phyloP scores from a whole-genome alignment of 2,888 invertebrate species.

The Rhagium mordax region DNA sequence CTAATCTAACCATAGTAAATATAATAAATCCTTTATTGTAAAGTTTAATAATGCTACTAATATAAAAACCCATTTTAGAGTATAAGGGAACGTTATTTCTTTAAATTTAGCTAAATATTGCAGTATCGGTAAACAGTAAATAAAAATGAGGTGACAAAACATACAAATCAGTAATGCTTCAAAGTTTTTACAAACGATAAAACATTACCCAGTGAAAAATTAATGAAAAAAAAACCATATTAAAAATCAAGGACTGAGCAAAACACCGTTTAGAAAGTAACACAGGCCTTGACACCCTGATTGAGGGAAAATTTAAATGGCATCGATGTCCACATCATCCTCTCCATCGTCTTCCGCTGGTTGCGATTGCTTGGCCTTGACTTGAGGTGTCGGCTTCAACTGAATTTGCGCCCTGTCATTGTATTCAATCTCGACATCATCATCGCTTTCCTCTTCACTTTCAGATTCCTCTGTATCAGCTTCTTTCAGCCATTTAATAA shows the following conservation, averaged over 20 bases:
- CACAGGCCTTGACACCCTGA: conserved; percentile 44
- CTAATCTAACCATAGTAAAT: conserved; percentile 56
- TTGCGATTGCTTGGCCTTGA: conserved; percentile 60
- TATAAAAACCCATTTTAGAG: conserved; percentile 43
- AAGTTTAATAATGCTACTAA: conserved; percentile 47
- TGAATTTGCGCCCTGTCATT: conserved; percentile 89
- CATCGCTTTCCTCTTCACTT: conserved; percentile 80
- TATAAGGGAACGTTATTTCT: conserved; percentile 29
- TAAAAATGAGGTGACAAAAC: conserved; percentile 41
- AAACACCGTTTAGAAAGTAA: conserved; percentile 24
- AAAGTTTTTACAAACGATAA: conserved; percentile 26
- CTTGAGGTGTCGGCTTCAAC: conserved; percentile 69
- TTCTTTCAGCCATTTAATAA: conserved; percentile 97
- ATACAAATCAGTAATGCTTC: conserved; percentile 34
- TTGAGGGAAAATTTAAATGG: conserved; percentile 78
- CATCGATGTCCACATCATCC: conserved; percentile 93
- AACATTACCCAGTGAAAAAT: conserved; percentile 18
- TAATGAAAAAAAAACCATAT: conserved; percentile 36
- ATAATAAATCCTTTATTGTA: conserved; percentile 51
- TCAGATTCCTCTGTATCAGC: conserved; percentile 95
- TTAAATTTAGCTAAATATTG: conserved; percentile 42
- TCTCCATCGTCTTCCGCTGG: conserved; percentile 80
- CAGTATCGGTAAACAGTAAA: conserved; percentile 49
- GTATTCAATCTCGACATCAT: conserved; percentile 87
- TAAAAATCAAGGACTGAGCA: conserved; percentile 38